Percentiles rank a stretch among this genome's conserved stretches.
Evolutionary conservation across 2,113 vertebrate genomes (phyloP).

Genomic region (Pipa parva): DNA sequence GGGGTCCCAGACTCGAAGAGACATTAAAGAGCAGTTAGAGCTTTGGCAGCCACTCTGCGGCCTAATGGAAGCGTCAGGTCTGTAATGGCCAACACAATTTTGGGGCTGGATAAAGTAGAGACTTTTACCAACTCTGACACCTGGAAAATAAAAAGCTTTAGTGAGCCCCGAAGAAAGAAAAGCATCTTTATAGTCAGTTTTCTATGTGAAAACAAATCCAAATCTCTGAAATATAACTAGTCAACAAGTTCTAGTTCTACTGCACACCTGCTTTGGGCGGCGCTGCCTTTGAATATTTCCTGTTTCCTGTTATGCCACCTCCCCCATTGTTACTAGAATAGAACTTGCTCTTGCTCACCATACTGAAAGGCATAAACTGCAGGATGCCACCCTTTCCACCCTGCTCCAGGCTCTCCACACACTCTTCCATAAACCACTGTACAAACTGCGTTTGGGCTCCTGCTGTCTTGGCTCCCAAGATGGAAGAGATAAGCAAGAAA

Average conservation of each 20-base stretch:
- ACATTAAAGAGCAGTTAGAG: constrained; percentile 78
- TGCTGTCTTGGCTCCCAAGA: constrained; percentile 83
- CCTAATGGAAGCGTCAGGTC: constrained; percentile 90
- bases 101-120: constrained; percentile 87
- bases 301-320: too few relatives aligned
- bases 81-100: constrained; percentile 87
- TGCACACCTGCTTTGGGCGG: too few relatives aligned
- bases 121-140: constrained; percentile 93
- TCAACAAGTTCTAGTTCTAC: too few relatives aligned
- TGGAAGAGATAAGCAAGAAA: constrained; percentile 91
- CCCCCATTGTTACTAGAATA: too few relatives aligned
- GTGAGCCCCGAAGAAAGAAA: too few relatives aligned
- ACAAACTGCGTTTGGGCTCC: constrained; percentile 97
- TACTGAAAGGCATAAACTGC: constrained; percentile 97
- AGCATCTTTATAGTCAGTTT: too few relatives aligned
- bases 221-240: too few relatives aligned
- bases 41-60: constrained; percentile 91
- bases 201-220: too few relatives aligned
- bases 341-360: too few relatives aligned
- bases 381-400: constrained; percentile 88
- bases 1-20: too few relatives aligned
- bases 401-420: constrained; percentile 90
- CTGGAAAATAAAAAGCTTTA: constrained; percentile 54
- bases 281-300: too few relatives aligned
- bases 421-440: constrained; percentile 97